Evolutionary conservation across 2,888 invertebrate genomes (phyloP).

Genomic region (Spisula subtruncata): DNA sequence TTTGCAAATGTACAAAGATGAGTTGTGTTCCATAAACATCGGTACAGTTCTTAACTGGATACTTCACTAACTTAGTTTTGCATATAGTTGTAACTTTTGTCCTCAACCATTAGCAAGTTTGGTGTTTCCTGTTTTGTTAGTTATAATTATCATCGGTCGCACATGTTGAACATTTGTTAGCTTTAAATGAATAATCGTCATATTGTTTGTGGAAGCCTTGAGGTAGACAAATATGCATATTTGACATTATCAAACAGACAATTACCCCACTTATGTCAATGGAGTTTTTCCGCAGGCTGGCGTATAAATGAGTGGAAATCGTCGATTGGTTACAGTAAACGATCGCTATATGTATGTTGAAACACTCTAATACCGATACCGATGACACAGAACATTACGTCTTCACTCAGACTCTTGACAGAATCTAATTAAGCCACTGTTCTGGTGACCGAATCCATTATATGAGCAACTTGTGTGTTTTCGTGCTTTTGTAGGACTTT

Average conservation of each 20-base stretch:
- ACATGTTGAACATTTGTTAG: neutral
- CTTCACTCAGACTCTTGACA: neutral
- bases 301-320: neutral
- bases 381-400: neutral
- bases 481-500: neutral
- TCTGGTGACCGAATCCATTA: neutral
- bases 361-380: neutral
- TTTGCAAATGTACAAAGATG: too few relatives aligned
- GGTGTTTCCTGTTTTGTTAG: neutral
- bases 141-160: neutral
- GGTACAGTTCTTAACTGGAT: too few relatives aligned
- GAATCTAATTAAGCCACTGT: constrained; percentile 1
- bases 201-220: neutral
- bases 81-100: too few relatives aligned
- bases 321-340: neutral
- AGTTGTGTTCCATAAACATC: too few relatives aligned
- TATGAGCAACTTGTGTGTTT: neutral
- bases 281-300: constrained; percentile 2
- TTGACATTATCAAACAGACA: neutral
- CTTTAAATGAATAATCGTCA: neutral
- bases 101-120: neutral
- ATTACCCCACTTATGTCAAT: constrained; percentile 14
- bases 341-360: neutral
- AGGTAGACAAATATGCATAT: neutral
- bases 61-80: too few relatives aligned